Base-by-base conservation (phyloP, 2,888 invertebrate species). In the Mesorhabditis belari region DNA sequence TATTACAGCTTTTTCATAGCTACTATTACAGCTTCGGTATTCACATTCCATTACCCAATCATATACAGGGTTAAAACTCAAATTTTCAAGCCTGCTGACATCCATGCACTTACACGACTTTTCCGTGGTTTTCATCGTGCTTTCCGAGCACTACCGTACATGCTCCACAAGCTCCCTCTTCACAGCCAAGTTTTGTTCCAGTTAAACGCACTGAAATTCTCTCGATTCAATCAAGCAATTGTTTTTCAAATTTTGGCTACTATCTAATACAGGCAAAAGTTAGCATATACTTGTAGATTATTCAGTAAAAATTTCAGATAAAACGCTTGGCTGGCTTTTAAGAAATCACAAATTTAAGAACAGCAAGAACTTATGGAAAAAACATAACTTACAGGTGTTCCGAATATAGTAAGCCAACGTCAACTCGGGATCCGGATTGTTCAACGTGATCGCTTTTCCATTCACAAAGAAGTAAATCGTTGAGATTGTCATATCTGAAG, bases 81-180 rank as follows among this genome's bases (percentile, higher is more conserved):
- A n/a, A n/a, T n/a, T n/a, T n/a, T n/a, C n/a, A n/a, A n/a, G n/a
- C n/a, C n/a, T n/a, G n/a, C n/a, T n/a, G n/a, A n/a, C n/a, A n/a
- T n/a, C n/a, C n/a, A n/a, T n/a, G 12, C 12, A 35, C 35, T 35
- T 17, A 62, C 62, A 19, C 35, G 4, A 61, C 55, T 25, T 54
- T 63, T 29, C 60, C 55, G 24, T 49, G 35, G 5, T 49, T 44
- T n/a, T 24, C 27, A 58, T 69, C 61, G 69, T 69, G 70, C 50
- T 62, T 67, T 5, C 69, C 73, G 6, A 93, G 83, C 89, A 93
- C 91, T 1, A 94, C 91, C 0, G 93, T 93, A 80, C 94, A 94
- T 0, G 92, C 92, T 0, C 93, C 93, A 80, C 93, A 94, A 2
- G 92, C 92, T 26, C 93, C 93, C 84, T 93, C 93, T 0, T 89